A percentile compares a stretch with the other conserved stretches of the same genome.
Evolutionary conservation across 2,888 invertebrate species (phyloP).

Genomic region (Lepidochrysops patricia): DNA sequence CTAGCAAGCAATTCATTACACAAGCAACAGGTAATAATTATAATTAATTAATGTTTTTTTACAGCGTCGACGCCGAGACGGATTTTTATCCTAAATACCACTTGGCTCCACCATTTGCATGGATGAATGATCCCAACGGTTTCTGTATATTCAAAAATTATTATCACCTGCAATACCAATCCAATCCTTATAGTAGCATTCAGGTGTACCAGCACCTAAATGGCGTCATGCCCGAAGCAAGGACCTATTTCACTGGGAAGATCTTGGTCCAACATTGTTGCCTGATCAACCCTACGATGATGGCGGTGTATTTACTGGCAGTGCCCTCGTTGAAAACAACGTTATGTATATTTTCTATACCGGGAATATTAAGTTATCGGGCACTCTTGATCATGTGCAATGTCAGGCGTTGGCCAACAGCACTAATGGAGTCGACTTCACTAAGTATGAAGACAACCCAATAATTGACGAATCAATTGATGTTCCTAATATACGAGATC

Average conservation of each 20-base stretch:
- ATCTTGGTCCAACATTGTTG: slow-evolving; percentile 36
- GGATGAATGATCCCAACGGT: slow-evolving; percentile 75
- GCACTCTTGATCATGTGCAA: slow-evolving; percentile 25
- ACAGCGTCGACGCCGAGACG: not conserved
- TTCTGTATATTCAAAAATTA: slow-evolving; percentile 45
- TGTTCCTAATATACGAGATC: slow-evolving; percentile 34
- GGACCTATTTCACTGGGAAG: slow-evolving; percentile 42
- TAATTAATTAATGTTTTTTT: not conserved
- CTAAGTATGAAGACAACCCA: slow-evolving; percentile 28
- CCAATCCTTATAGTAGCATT: slow-evolving; percentile 37
- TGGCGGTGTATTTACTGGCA: slow-evolving; percentile 35
- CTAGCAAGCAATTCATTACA: too few relatives aligned
- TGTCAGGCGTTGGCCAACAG: slow-evolving; percentile 25
- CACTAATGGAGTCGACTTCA: slow-evolving; percentile 29
- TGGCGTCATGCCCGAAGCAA: slow-evolving; percentile 46
- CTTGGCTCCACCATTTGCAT: slow-evolving; percentile 45
- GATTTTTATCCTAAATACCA: slow-evolving; percentile 45
- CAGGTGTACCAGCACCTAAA: slow-evolving; percentile 32
- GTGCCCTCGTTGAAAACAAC: slow-evolving; percentile 31
- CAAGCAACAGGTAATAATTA: not conserved
- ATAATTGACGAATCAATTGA: slow-evolving; percentile 24
- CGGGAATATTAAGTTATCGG: slow-evolving; percentile 25
- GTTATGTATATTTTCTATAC: slow-evolving; percentile 31
- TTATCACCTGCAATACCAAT: slow-evolving; percentile 68
- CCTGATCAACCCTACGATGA: slow-evolving; percentile 32